These are phyloP conservation scores for Mesoligia furuncula DNA, from an alignment of 2,888 invertebrate species.

Conservation along the genomic window DNA sequence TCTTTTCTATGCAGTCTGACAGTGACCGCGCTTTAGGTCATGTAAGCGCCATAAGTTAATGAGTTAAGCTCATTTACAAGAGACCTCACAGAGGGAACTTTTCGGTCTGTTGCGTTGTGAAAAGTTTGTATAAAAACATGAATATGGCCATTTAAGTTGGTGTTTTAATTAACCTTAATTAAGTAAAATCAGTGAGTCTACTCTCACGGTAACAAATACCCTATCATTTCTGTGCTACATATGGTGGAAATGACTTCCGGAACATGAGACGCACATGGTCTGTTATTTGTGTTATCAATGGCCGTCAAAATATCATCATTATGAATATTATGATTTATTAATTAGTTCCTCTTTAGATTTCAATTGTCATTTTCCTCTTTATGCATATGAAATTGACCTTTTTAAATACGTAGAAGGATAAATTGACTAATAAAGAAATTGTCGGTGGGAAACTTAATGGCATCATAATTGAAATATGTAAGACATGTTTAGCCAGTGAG, in stretches of 20 bases:
- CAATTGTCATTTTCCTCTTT: conserved; percentile 9
- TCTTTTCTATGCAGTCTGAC: too few species aligned
- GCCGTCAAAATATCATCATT: conserved; percentile 56
- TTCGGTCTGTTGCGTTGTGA: conserved; percentile 54
- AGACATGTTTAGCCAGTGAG: not conserved
- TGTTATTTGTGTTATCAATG: conserved; percentile 57
- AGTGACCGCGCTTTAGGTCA: too few species aligned
- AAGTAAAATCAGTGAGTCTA: conserved; percentile 74
- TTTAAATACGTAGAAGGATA: not conserved
- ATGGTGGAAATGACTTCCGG: conserved; percentile 62
- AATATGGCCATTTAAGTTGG: conserved; percentile 66
- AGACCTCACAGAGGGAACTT: conserved; percentile 48
- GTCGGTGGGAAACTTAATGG: not conserved
- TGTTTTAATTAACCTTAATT: conserved; percentile 87
- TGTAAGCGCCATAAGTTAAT: too few species aligned
- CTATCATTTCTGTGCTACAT: conserved; percentile 71
- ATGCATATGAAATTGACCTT: not conserved
- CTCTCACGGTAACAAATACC: conserved; percentile 81
- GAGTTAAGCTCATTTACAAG: conserved; percentile 52
- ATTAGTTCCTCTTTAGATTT: conserved; percentile 52
- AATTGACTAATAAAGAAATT: not conserved
- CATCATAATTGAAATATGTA: not conserved
- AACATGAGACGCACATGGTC: conserved; percentile 59
- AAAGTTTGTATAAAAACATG: conserved; percentile 67
- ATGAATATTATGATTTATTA: conserved; percentile 49